Evolutionary conservation across 2,888 invertebrate species (phyloP).

Genomic region (Bugulina stolonifera): DNA sequence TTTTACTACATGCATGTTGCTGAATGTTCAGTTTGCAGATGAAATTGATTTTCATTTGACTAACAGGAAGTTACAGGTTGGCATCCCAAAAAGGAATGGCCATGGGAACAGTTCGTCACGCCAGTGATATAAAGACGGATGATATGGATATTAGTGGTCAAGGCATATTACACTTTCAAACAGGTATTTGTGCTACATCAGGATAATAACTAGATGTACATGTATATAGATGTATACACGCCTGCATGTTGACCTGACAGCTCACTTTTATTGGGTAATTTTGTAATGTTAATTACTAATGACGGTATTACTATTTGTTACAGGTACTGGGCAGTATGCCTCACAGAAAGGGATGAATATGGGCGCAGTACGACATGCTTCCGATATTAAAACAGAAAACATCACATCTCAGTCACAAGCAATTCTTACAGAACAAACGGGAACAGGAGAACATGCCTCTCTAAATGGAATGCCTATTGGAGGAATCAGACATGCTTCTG

Average conservation of each 20-base stretch:
- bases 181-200: slow-evolving; percentile 27
- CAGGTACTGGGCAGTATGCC: slow-evolving; percentile 48
- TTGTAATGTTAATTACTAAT: too few species aligned
- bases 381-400: slow-evolving; percentile 5
- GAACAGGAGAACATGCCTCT: background rate
- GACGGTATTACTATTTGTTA: background rate
- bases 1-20: too few species aligned
- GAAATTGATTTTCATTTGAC: too few species aligned
- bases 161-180: background rate
- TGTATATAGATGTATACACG: too few species aligned
- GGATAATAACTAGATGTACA: too few species aligned
- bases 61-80: background rate
- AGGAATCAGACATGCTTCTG: background rate
- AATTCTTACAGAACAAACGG: background rate
- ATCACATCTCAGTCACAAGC: background rate
- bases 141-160: background rate
- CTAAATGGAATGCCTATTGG: background rate
- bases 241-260: too few species aligned
- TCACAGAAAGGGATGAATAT: slow-evolving; percentile 45
- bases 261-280: too few species aligned
- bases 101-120: background rate
- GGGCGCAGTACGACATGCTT: background rate
- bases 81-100: slow-evolving; percentile 10
- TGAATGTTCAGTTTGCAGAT: too few species aligned
- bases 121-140: background rate